Evolutionary conservation across 2,797 vertebrate genomes (phyloP).

Genomic region (Astyanax mexicanus): DNA sequence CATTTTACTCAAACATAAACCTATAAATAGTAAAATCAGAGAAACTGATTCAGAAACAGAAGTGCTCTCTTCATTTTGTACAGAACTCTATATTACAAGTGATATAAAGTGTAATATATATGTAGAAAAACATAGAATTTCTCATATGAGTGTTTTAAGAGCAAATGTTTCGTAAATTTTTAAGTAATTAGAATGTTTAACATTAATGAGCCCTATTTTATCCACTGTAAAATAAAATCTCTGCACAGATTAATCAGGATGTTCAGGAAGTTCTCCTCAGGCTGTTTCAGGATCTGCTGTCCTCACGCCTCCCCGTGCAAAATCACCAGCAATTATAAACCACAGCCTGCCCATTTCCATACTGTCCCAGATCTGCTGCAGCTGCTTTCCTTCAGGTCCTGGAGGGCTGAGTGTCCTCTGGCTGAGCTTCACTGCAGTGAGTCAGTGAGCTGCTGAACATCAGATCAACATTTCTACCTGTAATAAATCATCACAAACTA

Average conservation of each 20-base stretch:
- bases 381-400: conserved; percentile 28
- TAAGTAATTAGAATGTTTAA: too few relatives aligned
- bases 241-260: neutral
- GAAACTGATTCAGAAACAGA: too few relatives aligned
- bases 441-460: conserved; percentile 12
- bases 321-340: conserved; percentile 18
- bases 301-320: neutral
- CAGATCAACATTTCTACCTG: conserved; percentile 2
- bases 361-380: conserved; percentile 25
- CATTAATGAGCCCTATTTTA: neutral
- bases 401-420: conserved; percentile 1
- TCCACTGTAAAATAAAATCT: neutral
- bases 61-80: too few relatives aligned
- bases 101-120: too few relatives aligned
- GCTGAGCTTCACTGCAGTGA: conserved; percentile 8
- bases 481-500: conserved; percentile 37
- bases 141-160: neutral
- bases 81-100: too few relatives aligned
- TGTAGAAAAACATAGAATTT: neutral
- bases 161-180: neutral
- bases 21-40: too few relatives aligned
- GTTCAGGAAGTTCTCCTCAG: neutral
- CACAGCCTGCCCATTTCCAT: conserved; percentile 1
- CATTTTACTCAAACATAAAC: too few relatives aligned
- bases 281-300: neutral